Evolutionary conservation across 30 jellyfish, hydroid and myxozoan species (phyloP).

Genomic region (Aurelia aurita): DNA sequence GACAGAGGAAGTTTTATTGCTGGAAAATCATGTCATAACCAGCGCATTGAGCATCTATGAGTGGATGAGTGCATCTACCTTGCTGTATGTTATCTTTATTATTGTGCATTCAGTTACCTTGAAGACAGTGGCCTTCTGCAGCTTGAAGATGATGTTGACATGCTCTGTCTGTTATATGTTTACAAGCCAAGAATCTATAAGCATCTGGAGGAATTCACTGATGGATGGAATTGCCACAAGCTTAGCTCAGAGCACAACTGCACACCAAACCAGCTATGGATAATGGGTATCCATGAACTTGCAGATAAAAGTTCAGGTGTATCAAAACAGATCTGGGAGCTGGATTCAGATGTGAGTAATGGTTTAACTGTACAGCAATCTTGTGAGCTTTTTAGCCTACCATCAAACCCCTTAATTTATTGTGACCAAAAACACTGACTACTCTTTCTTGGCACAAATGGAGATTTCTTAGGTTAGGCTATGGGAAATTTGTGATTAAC

Average conservation of each 20-base stretch:
- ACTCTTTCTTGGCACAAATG: too few species aligned
- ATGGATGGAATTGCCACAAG: slow-evolving; percentile 23
- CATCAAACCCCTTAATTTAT: too few species aligned
- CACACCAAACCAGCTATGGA: slow-evolving; percentile 28
- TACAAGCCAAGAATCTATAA: slow-evolving; percentile 7
- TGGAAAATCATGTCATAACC: slow-evolving; percentile 33
- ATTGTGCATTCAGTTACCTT: neutral
- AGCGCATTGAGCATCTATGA: slow-evolving; percentile 37
- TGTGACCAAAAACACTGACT: too few species aligned
- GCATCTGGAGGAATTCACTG: slow-evolving; percentile 1
- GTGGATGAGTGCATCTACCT: slow-evolving; percentile 17
- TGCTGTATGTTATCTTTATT: slow-evolving; percentile 1
- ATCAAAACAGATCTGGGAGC: neutral
- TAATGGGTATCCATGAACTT: slow-evolving; percentile 1
- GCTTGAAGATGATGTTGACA: neutral
- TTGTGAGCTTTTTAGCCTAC: too few species aligned
- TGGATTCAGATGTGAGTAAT: too few species aligned
- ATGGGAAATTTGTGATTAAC: too few species aligned
- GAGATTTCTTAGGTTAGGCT: too few species aligned
- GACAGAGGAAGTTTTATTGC: slow-evolving; percentile 33
- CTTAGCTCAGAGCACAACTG: slow-evolving; percentile 8
- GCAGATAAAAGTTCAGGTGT: neutral
- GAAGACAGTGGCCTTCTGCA: neutral
- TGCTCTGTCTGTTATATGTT: slow-evolving; percentile 5
- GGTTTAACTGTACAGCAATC: too few species aligned